These are phyloP conservation scores for Scomber japonicus DNA, from an alignment of 2,113 vertebrate species.

Conservation along the genomic window DNA sequence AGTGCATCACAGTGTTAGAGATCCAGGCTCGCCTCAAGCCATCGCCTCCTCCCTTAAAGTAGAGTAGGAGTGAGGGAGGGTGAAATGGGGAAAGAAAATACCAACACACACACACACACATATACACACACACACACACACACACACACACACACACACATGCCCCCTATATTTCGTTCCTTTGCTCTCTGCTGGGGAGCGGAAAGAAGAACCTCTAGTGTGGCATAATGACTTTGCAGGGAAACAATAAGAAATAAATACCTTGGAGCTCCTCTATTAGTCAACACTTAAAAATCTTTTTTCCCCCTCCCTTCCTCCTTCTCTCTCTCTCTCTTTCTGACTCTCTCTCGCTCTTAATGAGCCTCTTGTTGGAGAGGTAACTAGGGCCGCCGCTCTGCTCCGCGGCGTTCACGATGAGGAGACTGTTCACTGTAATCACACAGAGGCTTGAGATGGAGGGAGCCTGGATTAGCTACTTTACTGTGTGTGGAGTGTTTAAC, in stretches of 20 bases:
- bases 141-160: conserved; percentile 31
- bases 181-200: conserved; percentile 63
- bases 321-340: conserved; percentile 32
- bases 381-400: conserved; percentile 80
- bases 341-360: conserved; percentile 80
- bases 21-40: conserved; percentile 76
- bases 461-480: conserved; percentile 84
- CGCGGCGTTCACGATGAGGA: conserved; percentile 67
- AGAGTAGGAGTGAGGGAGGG: conserved; percentile 53
- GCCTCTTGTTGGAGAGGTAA: conserved; percentile 85
- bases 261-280: conserved; percentile 87
- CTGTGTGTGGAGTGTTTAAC: conserved; percentile 85
- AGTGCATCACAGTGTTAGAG: conserved; percentile 70
- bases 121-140: conserved; percentile 43
- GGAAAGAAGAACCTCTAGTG: conserved; percentile 76
- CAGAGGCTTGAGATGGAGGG: conserved; percentile 79
- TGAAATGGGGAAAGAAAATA: conserved; percentile 53
- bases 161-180: conserved; percentile 24
- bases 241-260: conserved; percentile 86
- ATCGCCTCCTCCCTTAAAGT: conserved; percentile 70
- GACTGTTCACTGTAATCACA: conserved; percentile 82
- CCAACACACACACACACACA: conserved; percentile 44
- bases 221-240: conserved; percentile 83
- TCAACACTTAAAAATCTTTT: conserved; percentile 81
- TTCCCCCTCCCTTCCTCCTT: background rate